Base-by-base conservation (phyloP, 1,140 invertebrate genomes). In the Heterodera carotae region DNA sequence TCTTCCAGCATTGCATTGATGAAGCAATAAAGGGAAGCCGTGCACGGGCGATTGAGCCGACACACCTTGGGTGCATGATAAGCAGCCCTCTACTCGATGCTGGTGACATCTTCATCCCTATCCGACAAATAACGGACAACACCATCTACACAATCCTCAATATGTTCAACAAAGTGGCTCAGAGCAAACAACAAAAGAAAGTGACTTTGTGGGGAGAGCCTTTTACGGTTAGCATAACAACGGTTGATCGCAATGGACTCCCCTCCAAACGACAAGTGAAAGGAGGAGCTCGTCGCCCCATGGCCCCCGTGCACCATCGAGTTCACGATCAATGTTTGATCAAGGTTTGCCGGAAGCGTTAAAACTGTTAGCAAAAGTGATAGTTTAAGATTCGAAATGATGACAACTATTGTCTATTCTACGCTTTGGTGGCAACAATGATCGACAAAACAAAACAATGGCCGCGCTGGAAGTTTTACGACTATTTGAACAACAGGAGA, bases 321-420 rank as follows among this genome's bases (percentile, higher is more conserved):
- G 43, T 69, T 4, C 4, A 25, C 5, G 22, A 69, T 27, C n/a
- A 69, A 27, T 69, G 67, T 69, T 69, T 69, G n/a, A 69, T 69
- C 7, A 69, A 69, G 27, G 67, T 68, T 27, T n/a, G 33, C 27
- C 18, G 27, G 27, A 34, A 4, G 4, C 33, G 6, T n/a, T n/a
- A 43, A 6, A 12, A 43, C 10, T 43, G 39, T n/a, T n/a, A n/a
- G n/a, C n/a, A 43, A 6, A 43, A 43, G 6, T 43, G 6, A 12
- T 43, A n/a, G n/a, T 43, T 43, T n/a, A n/a, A n/a, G 39, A n/a
- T 68, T 68, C 8, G 33, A 15, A 68, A 39, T 12, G 39, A 12
- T 6, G 6, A 43, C n/a, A n/a, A n/a, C n/a, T n/a, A n/a, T 43
- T 43, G 39, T 12, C 39, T 43, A 12, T 43, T 43, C 39, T 43